Evolutionary conservation across 2,113 vertebrate genomes (phyloP), one percentile per base, ranked within the genome.

Genomic region (Phycodurus eques): DNA sequence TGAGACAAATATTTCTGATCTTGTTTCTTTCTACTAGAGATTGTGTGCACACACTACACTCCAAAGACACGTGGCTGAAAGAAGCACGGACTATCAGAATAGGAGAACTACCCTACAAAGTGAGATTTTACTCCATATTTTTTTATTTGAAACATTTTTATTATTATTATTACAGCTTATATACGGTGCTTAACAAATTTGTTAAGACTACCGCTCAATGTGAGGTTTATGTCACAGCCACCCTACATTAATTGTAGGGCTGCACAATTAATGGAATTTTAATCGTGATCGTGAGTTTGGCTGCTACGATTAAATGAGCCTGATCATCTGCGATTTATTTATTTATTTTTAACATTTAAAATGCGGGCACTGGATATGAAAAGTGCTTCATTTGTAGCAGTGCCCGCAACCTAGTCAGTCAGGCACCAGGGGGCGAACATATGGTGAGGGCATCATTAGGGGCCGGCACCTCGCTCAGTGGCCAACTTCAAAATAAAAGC

Each of bases 1-100:
- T 2, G 0, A 47, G 15, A 8, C 2, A 57, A 47, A 49, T 57
- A 22, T 33, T 20, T 56, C 0, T 8, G 20, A 14, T 60, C 0
- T 2, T 63, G 8, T 70, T 44, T 2, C 7, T 44, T 56, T 1
- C 64, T 74, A 72, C 11, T 33, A 99, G 98, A 85, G 95, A 98
- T 60, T 99, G 98, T 6, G 89, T 99, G n/a, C 98, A 95, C 72
- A 96, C 94, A 0, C 87, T 99, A 67, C 98, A 98, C 80, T 99
- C 98, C 70, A 94, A 64, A 87, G 97, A 99, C 87, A 96, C 95
- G 0, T 99, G 98, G 98, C 88, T 99, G 75, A 99, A 99, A 83
- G 92, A 99, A 73, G 98, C 96, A 5, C 90, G 95, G 15, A 98
- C 97, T 43, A 97, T 98, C 83, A 88, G 93, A 76, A 67, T 96